Conservation (phyloP, 2,888 invertebrate species). For the Falcaria lacertinaria region DNA sequence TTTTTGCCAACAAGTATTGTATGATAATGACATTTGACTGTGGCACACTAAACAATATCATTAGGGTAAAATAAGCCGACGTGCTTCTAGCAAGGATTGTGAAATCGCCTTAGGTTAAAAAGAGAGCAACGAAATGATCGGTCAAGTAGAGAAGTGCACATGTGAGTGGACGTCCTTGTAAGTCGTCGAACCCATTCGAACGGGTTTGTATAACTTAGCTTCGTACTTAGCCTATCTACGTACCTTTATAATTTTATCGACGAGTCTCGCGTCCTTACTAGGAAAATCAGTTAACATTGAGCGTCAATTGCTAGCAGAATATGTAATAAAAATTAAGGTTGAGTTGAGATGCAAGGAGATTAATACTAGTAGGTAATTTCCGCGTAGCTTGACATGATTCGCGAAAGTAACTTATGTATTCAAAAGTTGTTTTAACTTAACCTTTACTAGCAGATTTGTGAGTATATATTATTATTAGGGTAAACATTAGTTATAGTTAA, state of each 20-base stretch:
- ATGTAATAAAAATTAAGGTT: neutral
- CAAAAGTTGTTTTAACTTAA: too few relatives aligned
- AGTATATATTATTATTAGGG: too few relatives aligned
- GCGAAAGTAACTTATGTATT: too few relatives aligned
- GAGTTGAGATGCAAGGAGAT: neutral
- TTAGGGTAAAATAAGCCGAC: too few relatives aligned
- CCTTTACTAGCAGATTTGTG: too few relatives aligned
- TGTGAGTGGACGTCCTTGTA: neutral
- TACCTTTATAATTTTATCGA: neutral
- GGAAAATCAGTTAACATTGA: neutral
- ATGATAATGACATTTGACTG: too few relatives aligned
- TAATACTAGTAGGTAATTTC: neutral
- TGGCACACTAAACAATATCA: too few relatives aligned
- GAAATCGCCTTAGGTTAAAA: neutral
- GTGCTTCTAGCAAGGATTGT: too few relatives aligned
- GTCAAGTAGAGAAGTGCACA: neutral
- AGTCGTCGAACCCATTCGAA: neutral
- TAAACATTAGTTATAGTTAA: too few relatives aligned
- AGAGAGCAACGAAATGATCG: neutral
- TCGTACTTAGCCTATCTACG: neutral
- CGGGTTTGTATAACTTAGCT: neutral
- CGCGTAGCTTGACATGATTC: too few relatives aligned
- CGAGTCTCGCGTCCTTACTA: neutral
- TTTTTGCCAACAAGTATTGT: too few relatives aligned
- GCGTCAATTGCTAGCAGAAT: neutral